Evolutionary conservation across 2,888 invertebrate species (phyloP).

Genomic region (Tetragonisca angustula): DNA sequence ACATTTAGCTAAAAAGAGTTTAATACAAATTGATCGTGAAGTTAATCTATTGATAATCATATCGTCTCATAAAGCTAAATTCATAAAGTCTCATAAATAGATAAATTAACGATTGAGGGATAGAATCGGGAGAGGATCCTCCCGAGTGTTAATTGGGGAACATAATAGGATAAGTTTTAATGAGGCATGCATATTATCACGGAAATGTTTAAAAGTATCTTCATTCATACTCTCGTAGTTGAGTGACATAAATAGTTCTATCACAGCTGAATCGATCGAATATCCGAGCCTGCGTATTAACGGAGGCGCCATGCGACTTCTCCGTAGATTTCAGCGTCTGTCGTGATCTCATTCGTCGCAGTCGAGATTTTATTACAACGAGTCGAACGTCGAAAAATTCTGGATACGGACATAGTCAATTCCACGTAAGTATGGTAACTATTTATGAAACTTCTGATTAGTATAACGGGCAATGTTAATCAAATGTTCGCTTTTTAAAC

Average conservation of each 20-base stretch:
- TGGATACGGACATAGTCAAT: neutral
- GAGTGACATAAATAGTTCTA: slow-evolving; percentile 66
- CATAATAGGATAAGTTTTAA: neutral
- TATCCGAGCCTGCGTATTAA: slow-evolving; percentile 70
- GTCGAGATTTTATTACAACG: slow-evolving; percentile 18
- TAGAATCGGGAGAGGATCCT: neutral
- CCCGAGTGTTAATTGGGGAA: neutral
- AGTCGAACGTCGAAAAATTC: neutral
- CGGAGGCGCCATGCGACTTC: slow-evolving; percentile 61
- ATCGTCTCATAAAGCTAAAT: neutral
- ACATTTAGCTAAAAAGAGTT: neutral
- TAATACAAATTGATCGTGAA: neutral
- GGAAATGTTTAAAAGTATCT: slow-evolving; percentile 28
- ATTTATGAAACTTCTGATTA: neutral
- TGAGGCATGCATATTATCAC: slow-evolving; percentile 1
- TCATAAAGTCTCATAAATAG: neutral
- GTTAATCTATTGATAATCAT: slow-evolving; percentile 28
- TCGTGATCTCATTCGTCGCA: slow-evolving; percentile 40
- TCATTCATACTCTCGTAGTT: slow-evolving; percentile 54
- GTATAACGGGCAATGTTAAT: neutral
- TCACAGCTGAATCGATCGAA: slow-evolving; percentile 70
- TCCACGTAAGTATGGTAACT: slow-evolving; percentile 26
- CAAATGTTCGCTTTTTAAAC: neutral
- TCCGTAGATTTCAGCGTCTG: slow-evolving; percentile 50
- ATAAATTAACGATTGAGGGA: neutral